Percentiles rank a stretch among this genome's conserved stretches.
Conservation (phyloP, 2,888 invertebrate species). For the Disparrhopalites patrizii region DNA sequence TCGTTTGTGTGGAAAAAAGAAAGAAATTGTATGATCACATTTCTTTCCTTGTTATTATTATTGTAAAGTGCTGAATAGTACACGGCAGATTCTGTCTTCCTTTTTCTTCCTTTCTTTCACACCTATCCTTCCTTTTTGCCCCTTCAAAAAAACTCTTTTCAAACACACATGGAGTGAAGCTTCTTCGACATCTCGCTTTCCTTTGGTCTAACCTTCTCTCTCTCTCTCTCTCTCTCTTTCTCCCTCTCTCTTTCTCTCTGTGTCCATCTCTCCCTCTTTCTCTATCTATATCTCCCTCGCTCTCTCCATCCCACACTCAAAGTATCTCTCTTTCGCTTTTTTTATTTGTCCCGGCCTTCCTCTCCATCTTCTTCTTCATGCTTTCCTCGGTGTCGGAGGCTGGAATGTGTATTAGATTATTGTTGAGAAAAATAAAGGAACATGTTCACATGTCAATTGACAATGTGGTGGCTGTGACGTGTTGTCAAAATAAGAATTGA, state of each 20-base stretch:
- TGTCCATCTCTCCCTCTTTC: background rate
- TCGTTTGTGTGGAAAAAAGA: slow-evolving; percentile 2
- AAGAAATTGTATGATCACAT: slow-evolving; percentile 16
- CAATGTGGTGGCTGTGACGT: background rate
- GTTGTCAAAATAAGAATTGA: background rate
- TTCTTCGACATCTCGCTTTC: background rate
- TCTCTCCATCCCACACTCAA: background rate
- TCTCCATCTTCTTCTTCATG: background rate
- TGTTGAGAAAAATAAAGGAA: too few species aligned
- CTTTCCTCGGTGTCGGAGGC: background rate
- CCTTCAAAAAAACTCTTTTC: too few species aligned
- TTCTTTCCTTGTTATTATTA: background rate
- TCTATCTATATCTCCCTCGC: background rate
- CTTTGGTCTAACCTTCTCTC: background rate
- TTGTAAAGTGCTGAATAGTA: background rate
- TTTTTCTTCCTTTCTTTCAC: slow-evolving; percentile 5
- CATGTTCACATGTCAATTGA: background rate
- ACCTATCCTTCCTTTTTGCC: too few species aligned
- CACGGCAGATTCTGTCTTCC: background rate
- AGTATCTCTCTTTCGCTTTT: background rate
- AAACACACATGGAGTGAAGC: too few species aligned
- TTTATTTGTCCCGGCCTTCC: background rate
- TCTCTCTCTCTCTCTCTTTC: background rate
- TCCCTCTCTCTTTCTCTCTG: background rate
- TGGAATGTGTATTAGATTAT: background rate